Base-by-base conservation (phyloP, 2,888 invertebrate species). In the Sinhomidia bicolor region DNA sequence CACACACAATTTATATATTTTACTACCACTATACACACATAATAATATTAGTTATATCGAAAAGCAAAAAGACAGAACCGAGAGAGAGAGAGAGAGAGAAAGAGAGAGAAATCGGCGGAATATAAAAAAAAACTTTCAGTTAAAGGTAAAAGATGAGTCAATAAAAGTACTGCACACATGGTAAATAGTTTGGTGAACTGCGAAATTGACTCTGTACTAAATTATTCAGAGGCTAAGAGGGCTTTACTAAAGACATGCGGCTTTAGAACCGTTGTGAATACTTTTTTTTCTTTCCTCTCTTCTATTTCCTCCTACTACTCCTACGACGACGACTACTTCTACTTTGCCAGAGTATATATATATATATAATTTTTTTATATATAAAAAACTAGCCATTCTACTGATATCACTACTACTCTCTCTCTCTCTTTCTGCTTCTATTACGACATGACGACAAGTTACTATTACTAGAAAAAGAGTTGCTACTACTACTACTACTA, bases 201-300 rank as follows among this genome's bases (percentile, higher is more conserved):
- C 91, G 91, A 92, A 92, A 92, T 92, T 92, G 92, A 92, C 92
- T 92, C 91, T 91, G 87, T 91, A 89, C 91, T 92, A 91, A 92
- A 92, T 92, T 92, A 92, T 92, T 92, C 91, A 92, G 89, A 71
- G 83, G 83, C 74, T 83, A 88, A 88, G 88, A 88, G 88, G 88
- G 88, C 88, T 88, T 88, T 82, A 88, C 88, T 88, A 88, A 88
- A 88, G 88, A 88, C 88, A 88, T 88, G 88, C 82, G 88, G 88
- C 82, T 88, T 82, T 82, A 83, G 88, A 87, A 76, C 87, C 60
- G 87, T 81, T 81, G 81, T 87, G 74, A 87, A 81, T 81, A 81
- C 76, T 51, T 87, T 87, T 87, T 87, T 80, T 57, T 71, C 60
- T 44, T n/a, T n/a, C 20, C 54, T 44, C 80, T 81, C 47, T 47